These are phyloP conservation scores for Syngnathus acus DNA, from an alignment of 2,797 vertebrate species.

Conservation along the genomic window DNA sequence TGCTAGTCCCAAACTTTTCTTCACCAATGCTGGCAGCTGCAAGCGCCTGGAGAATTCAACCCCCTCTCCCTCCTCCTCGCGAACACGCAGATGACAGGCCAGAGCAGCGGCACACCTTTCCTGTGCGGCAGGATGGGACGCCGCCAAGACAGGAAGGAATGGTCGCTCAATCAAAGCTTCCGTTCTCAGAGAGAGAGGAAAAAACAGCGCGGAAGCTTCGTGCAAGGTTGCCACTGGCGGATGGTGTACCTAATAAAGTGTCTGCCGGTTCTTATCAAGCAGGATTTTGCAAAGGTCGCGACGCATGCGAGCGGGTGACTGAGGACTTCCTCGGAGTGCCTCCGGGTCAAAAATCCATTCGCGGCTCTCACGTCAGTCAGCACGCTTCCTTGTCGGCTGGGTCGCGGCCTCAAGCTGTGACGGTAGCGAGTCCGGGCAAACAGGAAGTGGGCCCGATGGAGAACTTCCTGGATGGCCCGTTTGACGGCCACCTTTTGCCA, in stretches of 20 bases:
- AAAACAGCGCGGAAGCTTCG: too few species aligned
- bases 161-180: constrained; percentile 42
- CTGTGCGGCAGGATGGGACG: constrained; percentile 60
- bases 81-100: constrained; percentile 16
- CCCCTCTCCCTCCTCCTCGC: too few species aligned
- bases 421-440: neutral
- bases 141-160: constrained; percentile 43
- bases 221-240: too few species aligned
- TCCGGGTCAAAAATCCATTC: constrained; percentile 36
- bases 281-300: constrained; percentile 28
- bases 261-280: constrained; percentile 15
- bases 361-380: neutral
- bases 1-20: too few species aligned
- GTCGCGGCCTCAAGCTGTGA: neutral
- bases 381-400: constrained; percentile 10
- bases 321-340: constrained; percentile 46
- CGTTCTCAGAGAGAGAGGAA: constrained; percentile 42
- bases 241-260: neutral
- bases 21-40: too few species aligned
- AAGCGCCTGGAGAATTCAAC: too few species aligned
- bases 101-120: constrained; percentile 60
- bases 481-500: too few species aligned
- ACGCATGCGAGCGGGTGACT: neutral
- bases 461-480: constrained; percentile 8
- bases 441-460: neutral